Evolutionary conservation across 2,888 invertebrate species (phyloP).

Genomic region (Spisula subtruncata): DNA sequence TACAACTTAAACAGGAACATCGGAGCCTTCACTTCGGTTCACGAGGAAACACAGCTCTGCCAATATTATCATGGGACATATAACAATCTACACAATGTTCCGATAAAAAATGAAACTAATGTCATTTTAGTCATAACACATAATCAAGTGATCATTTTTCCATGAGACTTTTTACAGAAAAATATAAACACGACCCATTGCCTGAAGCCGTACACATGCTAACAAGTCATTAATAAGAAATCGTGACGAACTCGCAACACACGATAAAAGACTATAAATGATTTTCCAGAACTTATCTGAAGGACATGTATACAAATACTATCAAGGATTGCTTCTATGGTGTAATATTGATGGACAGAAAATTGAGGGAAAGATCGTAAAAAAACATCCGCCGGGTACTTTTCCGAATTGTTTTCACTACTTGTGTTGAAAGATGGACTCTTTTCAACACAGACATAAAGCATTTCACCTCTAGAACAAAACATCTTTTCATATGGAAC

Average conservation of each 20-base stretch:
- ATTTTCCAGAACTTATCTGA: neutral
- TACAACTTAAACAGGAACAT: no score
- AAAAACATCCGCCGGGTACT: neutral
- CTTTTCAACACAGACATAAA: neutral
- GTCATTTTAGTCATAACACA: slow-evolving; percentile 24
- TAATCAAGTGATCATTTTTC: slow-evolving; percentile 29
- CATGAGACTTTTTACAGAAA: neutral
- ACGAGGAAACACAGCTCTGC: neutral
- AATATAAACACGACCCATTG: neutral
- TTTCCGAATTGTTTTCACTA: neutral
- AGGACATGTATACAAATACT: neutral
- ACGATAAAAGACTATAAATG: slow-evolving; percentile 5
- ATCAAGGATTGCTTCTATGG: neutral
- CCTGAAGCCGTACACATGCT: neutral
- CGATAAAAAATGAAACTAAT: slow-evolving; percentile 11
- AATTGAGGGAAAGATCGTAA: neutral
- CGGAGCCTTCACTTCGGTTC: neutral
- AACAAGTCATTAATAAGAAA: slow-evolving; percentile 17
- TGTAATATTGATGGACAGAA: neutral
- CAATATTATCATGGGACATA: neutral
- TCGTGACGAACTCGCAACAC: slow-evolving; percentile 14
- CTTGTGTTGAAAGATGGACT: neutral
- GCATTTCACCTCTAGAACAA: slow-evolving; percentile 17
- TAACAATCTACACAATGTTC: neutral
- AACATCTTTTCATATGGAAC: neutral